phyloP scores from a whole-genome alignment of 37 sponge, comb jelly and placozoan species.

The Mnemiopsis leidyi region DNA sequence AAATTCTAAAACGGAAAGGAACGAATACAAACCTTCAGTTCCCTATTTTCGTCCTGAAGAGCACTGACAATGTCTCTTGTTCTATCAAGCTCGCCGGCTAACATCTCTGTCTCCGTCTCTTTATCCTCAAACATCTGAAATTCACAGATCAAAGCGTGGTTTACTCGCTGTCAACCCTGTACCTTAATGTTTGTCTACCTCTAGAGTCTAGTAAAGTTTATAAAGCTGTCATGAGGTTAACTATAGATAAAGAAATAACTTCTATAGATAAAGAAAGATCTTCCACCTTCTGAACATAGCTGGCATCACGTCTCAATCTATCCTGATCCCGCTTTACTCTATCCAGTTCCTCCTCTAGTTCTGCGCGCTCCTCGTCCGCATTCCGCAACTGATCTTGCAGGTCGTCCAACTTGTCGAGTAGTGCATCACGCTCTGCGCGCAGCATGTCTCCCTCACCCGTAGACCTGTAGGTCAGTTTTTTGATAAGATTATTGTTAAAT shows the following conservation, averaged over 20 bases:
- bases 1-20: too few relatives aligned
- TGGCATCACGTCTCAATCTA: constrained; percentile 3
- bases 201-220: too few relatives aligned
- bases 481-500: too few relatives aligned
- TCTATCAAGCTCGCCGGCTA: background rate
- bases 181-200: too few relatives aligned
- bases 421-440: background rate
- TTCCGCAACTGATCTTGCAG: background rate
- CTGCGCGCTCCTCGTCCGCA: constrained; percentile 9
- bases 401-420: background rate
- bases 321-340: constrained; percentile 21
- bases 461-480: background rate
- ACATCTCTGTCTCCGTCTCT: constrained; percentile 38
- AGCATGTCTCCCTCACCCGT: background rate
- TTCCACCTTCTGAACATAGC: background rate
- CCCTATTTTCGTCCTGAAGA: constrained; percentile 30
- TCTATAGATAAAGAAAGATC: too few relatives aligned
- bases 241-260: too few relatives aligned
- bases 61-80: constrained; percentile 5
- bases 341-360: constrained; percentile 42
- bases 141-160: too few relatives aligned
- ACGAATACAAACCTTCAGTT: constrained; percentile 29
- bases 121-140: constrained; percentile 50
- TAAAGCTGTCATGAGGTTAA: too few relatives aligned
- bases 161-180: too few relatives aligned